Percentiles rank a stretch among this genome's conserved stretches.
Conservation (phyloP, 2,797 vertebrate species). For the Psittacula echo region DNA sequence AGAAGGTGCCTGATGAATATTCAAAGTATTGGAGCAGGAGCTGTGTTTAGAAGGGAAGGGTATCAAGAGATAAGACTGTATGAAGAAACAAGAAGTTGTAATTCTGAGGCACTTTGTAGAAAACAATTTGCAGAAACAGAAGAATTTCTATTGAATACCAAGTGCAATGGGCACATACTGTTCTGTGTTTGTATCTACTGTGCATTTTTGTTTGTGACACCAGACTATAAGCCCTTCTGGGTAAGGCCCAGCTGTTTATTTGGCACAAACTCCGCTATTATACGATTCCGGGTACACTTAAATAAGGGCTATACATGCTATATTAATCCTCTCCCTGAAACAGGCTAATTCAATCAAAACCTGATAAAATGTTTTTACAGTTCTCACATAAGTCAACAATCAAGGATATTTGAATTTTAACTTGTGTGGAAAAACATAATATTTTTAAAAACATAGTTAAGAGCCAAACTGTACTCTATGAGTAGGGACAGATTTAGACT, state of each 20-base stretch:
- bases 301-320: background rate
- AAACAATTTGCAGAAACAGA: background rate
- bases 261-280: background rate
- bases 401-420: background rate
- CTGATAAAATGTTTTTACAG: background rate
- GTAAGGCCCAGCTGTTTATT: slow-evolving; percentile 4
- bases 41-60: background rate
- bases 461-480: background rate
- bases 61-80: background rate
- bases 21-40: background rate
- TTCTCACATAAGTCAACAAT: slow-evolving; percentile 14
- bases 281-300: background rate
- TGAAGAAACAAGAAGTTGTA: background rate
- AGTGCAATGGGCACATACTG: background rate
- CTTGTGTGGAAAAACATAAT: background rate
- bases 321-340: background rate
- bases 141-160: slow-evolving; percentile 12
- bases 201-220: slow-evolving; percentile 1
- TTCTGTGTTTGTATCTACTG: slow-evolving; percentile 24
- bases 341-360: slow-evolving; percentile 30
- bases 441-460: background rate
- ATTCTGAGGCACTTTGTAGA: background rate
- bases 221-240: background rate
- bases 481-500: background rate
- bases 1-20: background rate